A percentile compares a stretch with the other conserved stretches of the same genome.
phyloP scores from a whole-genome alignment of 2,888 invertebrate species.

The Volucella bombylans region DNA sequence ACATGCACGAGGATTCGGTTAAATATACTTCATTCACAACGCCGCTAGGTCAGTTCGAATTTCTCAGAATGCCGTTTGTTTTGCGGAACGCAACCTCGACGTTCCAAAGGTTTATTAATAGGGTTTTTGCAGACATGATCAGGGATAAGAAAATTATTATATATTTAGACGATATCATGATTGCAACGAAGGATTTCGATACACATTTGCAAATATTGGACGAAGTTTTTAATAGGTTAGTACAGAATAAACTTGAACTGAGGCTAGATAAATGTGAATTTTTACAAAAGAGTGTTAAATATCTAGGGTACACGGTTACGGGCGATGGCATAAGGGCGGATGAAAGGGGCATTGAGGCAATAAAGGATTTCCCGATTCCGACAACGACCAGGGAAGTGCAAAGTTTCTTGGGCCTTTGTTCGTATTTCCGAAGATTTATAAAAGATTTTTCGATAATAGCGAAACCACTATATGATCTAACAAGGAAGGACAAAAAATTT shows the following conservation, averaged over 20 bases:
- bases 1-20: too few relatives aligned
- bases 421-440: too few relatives aligned
- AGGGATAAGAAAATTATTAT: not conserved
- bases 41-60: too few relatives aligned
- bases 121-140: constrained; percentile 6
- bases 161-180: constrained; percentile 14
- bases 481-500: constrained; percentile 1
- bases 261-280: constrained; percentile 7
- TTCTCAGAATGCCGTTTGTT: not conserved
- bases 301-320: constrained; percentile 7
- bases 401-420: too few relatives aligned
- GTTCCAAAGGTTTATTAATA: constrained; percentile 6
- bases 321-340: constrained; percentile 9
- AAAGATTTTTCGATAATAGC: not conserved
- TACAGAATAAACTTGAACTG: constrained; percentile 6
- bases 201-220: not conserved
- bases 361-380: too few relatives aligned
- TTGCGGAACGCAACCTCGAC: not conserved
- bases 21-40: too few relatives aligned
- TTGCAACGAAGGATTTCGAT: not conserved
- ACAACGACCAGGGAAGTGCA: too few relatives aligned
- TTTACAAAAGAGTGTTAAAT: not conserved
- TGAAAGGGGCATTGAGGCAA: not conserved
- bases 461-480: constrained; percentile 21
- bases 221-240: not conserved